These are phyloP conservation scores for Molossus molossus DNA, from an alignment of 2,797 vertebrate species.

Conservation along the genomic window DNA sequence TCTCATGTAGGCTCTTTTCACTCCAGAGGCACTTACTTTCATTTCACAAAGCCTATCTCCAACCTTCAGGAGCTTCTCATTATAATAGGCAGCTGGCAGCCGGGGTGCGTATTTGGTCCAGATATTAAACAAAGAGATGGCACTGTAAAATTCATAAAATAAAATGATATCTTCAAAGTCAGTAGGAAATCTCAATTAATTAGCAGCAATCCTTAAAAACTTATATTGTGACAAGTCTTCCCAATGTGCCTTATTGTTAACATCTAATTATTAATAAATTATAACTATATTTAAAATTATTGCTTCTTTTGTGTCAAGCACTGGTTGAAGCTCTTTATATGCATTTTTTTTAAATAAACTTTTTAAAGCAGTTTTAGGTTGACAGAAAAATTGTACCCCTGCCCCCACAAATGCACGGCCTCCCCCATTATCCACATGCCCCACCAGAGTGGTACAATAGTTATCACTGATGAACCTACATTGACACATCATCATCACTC, in stretches of 20 bases:
- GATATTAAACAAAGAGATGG: conserved; percentile 93
- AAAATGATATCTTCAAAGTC: conserved; percentile 75
- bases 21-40: conserved; percentile 91
- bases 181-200: conserved; percentile 67
- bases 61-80: conserved; percentile 93
- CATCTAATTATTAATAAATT: conserved; percentile 37
- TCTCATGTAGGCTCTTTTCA: neutral
- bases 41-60: conserved; percentile 94
- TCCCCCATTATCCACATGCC: neutral
- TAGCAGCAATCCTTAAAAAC: neutral
- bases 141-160: conserved; percentile 89
- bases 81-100: conserved; percentile 93
- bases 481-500: neutral
- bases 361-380: conserved; percentile 19
- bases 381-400: neutral
- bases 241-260: neutral
- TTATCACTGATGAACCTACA: neutral
- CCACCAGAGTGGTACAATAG: neutral
- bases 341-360: neutral
- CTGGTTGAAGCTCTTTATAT: neutral
- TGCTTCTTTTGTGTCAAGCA: neutral
- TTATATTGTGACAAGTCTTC: neutral
- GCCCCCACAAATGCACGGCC: neutral
- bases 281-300: neutral
- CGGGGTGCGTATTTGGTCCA: conserved; percentile 95